A percentile compares a stretch with the other conserved stretches of the same genome.
Evolutionary conservation across 1,140 invertebrate species (phyloP).

Genomic region (Theocolax elegans): DNA sequence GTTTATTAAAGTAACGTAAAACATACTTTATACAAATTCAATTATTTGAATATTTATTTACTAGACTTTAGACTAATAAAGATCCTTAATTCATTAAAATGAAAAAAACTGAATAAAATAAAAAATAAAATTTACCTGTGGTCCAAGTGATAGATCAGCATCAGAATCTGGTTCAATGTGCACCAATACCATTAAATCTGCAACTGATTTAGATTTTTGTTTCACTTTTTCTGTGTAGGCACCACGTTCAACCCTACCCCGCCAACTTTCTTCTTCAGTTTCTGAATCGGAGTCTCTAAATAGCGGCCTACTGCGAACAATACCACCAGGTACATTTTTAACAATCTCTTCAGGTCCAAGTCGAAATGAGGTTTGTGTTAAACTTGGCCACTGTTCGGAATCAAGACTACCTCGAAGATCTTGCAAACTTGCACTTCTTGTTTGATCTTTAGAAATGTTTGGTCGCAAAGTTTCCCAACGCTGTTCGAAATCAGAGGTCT

Average conservation of each 20-base stretch:
- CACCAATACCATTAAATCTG: slow-evolving; percentile 80
- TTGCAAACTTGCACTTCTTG: slow-evolving; percentile 67
- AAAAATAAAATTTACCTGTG: too few species aligned
- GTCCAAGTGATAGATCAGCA: slow-evolving; percentile 67
- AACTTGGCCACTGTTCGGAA: slow-evolving; percentile 60
- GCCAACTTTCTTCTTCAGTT: slow-evolving; percentile 77
- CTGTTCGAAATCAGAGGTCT: slow-evolving; percentile 73
- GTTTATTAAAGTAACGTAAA: too few species aligned
- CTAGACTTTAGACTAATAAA: too few species aligned
- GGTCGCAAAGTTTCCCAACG: slow-evolving; percentile 76
- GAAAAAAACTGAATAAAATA: too few species aligned
- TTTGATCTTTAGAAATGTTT: slow-evolving; percentile 63
- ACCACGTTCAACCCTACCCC: slow-evolving; percentile 72
- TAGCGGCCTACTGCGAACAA: slow-evolving; percentile 10
- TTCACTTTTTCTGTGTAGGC: slow-evolving; percentile 77
- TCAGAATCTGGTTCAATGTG: slow-evolving; percentile 77
- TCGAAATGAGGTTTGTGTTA: slow-evolving; percentile 58
- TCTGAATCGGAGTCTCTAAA: slow-evolving; percentile 70
- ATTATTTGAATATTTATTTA: too few species aligned
- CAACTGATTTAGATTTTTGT: slow-evolving; percentile 78
- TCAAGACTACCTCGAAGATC: slow-evolving; percentile 68
- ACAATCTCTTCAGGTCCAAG: slow-evolving; percentile 59
- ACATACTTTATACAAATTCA: background rate
- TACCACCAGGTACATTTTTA: slow-evolving; percentile 51
- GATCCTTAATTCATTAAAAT: too few species aligned